phyloP scores from a whole-genome alignment of 2,888 invertebrate species.

The Leptinotarsa rubiginosa region DNA sequence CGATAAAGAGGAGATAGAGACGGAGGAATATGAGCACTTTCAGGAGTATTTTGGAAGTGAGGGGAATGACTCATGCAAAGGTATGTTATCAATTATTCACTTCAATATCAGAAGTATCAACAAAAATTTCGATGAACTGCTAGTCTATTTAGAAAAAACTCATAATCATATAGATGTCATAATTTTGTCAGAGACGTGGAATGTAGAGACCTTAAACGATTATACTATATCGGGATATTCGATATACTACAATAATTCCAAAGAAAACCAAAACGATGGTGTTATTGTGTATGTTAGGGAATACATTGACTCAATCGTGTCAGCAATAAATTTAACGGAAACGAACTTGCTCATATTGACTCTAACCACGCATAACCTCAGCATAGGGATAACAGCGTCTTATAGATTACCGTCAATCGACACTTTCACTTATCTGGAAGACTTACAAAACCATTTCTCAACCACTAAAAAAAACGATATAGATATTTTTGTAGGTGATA shows the following conservation, averaged over 20 bases:
- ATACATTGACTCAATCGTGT: not conserved
- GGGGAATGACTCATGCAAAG: not conserved
- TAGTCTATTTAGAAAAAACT: not conserved
- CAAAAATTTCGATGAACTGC: too few species aligned
- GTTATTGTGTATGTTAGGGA: not conserved
- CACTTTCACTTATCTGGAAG: not conserved
- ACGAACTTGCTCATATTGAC: not conserved
- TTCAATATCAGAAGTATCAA: slow-evolving; percentile 21
- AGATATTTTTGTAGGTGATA: slow-evolving; percentile 19
- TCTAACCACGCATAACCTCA: not conserved
- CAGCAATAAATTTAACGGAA: not conserved
- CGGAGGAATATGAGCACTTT: not conserved
- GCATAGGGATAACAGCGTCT: not conserved
- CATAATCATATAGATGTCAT: not conserved
- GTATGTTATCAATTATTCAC: not conserved
- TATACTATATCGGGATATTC: slow-evolving; percentile 2
- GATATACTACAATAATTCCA: slow-evolving; percentile 6
- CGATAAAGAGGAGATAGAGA: slow-evolving; percentile 3
- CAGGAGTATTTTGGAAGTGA: slow-evolving; percentile 4
- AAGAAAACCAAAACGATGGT: slow-evolving; percentile 4
- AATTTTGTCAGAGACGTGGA: slow-evolving; percentile 8
- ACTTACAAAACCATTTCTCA: not conserved
- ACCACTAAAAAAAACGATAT: not conserved
- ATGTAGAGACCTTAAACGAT: not conserved
- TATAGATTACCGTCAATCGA: slow-evolving; percentile 16